Evolutionary conservation across 2,113 vertebrate genomes (phyloP), one percentile per base, ranked within the genome.

Genomic region (Illadopsis cleaveri): DNA sequence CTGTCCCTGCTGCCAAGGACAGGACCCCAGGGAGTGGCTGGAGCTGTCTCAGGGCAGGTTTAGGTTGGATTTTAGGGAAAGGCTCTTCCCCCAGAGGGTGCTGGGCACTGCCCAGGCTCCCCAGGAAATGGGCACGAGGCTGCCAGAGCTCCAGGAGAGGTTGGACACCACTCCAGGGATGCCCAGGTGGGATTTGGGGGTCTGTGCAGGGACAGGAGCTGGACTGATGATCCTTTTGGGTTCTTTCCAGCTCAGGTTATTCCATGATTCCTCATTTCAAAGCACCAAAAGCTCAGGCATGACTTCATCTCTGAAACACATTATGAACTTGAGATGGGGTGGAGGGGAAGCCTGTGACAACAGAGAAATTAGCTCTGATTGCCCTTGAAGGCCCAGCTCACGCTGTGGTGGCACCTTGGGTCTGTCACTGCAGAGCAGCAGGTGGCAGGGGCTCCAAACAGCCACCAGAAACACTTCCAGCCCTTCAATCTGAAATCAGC

Each of bases 41-140:
- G 31, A 28, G 68, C 25, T 80, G 51, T 5, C 3, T 0, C n/a
- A 75, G n/a, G n/a, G 28, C 0, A 18, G 45, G 38, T 0, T n/a
- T 6, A 0, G 45, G 33, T 0, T 53, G 38, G 53, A 15, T 47
- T n/a, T 54, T 12, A 2, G 38, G 53, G 4, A 40, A 68, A 68
- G 6, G 7, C 12, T 61, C 13, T 27, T 47, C n/a, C 16, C 37
- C 14, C 60, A 38, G 33, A 53, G 38, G 22, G 12, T 38, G 69
- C 23, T 79, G 68, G 35, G 42, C 50, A 42, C 35, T 57, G 57
- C 9, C 11, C 57, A 58, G 61, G 53, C 38, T 69, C 47, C 54
- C n/a, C 84, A 58, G 33, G 58, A 23, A 28, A 44, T 50, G 76
- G 31, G 3, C 19, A 33, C 12, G 1, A 42, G 60, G 60, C 30